These are phyloP conservation scores for Caenorhabditis sp. DNA, from an alignment of 2,888 invertebrate species.

Conservation along the genomic window DNA sequence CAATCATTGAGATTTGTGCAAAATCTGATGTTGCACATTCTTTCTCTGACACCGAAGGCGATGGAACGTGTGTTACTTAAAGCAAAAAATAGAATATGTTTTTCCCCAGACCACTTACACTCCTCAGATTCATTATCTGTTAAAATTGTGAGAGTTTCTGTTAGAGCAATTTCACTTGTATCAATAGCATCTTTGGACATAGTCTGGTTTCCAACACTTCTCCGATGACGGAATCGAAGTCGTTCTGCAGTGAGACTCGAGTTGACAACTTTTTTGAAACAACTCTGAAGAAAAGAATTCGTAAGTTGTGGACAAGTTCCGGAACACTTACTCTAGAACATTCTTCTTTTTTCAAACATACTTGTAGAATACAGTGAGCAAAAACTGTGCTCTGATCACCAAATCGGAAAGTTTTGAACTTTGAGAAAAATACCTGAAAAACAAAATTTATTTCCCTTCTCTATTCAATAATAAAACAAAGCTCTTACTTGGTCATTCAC, in stretches of 20 bases:
- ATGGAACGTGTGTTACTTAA: conserved; percentile 6
- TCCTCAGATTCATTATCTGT: conserved; percentile 24
- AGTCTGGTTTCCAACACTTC: conserved; percentile 10
- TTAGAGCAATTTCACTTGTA: conserved; percentile 20
- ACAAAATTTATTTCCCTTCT: conserved; percentile 6
- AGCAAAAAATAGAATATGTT: neutral
- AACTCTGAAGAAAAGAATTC: conserved; percentile 34
- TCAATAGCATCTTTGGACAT: neutral
- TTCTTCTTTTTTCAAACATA: conserved; percentile 58
- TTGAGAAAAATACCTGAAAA: conserved; percentile 57
- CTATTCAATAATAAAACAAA: neutral
- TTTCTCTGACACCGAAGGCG: neutral
- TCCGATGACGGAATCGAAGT: conserved; percentile 52
- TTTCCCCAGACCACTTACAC: conserved; percentile 9
- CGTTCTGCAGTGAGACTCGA: conserved; percentile 53
- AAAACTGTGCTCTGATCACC: conserved; percentile 63
- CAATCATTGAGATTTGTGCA: conserved; percentile 9
- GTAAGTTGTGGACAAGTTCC: neutral
- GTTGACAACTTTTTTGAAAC: conserved; percentile 54
- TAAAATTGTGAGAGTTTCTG: conserved; percentile 36
- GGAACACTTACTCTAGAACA: conserved; percentile 49
- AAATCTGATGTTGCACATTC: conserved; percentile 8
- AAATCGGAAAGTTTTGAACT: conserved; percentile 66
- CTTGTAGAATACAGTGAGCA: conserved; percentile 64
- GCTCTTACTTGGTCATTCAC: conserved; percentile 60